phyloP scores from a whole-genome alignment of 2,797 vertebrate species.

The Xiphorhynchus erythropygius region DNA sequence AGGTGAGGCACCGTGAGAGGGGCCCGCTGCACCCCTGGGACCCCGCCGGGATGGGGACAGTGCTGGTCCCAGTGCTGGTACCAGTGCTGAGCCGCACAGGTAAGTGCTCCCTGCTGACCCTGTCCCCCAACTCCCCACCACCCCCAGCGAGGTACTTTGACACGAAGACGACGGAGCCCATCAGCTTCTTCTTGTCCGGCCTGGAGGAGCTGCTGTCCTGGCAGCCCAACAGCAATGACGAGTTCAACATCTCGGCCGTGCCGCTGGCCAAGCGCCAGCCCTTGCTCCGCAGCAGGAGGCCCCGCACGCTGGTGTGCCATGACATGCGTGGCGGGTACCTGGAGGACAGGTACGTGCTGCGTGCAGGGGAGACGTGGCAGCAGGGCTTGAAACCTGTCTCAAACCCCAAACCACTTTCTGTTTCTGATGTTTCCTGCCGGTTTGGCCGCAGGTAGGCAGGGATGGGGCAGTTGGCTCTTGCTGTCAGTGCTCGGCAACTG shows the following conservation, averaged over 20 bases:
- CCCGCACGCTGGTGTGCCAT: slow-evolving; percentile 89
- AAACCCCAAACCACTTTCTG: not conserved
- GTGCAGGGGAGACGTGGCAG: not conserved
- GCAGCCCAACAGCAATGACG: slow-evolving; percentile 77
- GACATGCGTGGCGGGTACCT: slow-evolving; percentile 96
- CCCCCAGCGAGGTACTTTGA: slow-evolving; percentile 85
- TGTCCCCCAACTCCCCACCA: rapidly evolving
- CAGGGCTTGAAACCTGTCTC: rapidly evolving
- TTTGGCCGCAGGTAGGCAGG: rapidly evolving
- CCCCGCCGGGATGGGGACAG: not conserved
- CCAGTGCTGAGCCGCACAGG: rapidly evolving
- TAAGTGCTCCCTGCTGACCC: not conserved
- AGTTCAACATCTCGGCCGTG: slow-evolving; percentile 81
- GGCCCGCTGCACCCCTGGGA: not conserved
- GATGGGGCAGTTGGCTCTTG: not conserved
- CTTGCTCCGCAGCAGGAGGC: slow-evolving; percentile 62
- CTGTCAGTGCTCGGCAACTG: rapidly evolving
- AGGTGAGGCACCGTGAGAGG: slow-evolving; percentile 52
- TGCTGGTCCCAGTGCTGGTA: rapidly evolving
- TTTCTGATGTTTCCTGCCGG: not conserved
- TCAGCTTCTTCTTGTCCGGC: slow-evolving; percentile 84
- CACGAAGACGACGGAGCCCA: slow-evolving; percentile 82
- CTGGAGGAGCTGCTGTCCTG: slow-evolving; percentile 88
- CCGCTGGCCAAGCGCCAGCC: slow-evolving; percentile 81
- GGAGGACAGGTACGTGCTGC: slow-evolving; percentile 84